Base-by-base conservation (phyloP, 2,888 invertebrate genomes). In the Phortica okadai region DNA sequence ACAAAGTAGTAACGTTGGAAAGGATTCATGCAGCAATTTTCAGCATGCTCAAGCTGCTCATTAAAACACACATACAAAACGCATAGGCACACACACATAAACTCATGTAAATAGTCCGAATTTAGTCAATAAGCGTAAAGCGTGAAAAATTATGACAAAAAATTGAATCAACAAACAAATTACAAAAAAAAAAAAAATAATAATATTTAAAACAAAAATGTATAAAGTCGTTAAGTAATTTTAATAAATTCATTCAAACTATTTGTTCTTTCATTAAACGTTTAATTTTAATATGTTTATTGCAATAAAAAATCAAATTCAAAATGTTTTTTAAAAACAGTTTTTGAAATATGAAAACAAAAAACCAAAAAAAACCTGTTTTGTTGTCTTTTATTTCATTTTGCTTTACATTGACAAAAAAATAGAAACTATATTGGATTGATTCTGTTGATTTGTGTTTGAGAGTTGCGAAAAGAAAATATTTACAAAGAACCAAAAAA, bases 251-350 rank as follows among this genome's bases (percentile, higher is more conserved):
- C 4, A 69, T 33, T 33, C 41, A 67, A 72, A 73, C 16, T 56
- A 73, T 56, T 54, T 73, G 42, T 54, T 73, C 64, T 73, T 73
- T 64, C 16, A 74, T 44, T 69, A n/a, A 74, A 14, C 21, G 16
- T 73, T 76, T 59, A 25, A 76, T 67, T 73, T 56, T 45, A 73
- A 73, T 70, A 25, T 7, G 42, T 42, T 69, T 74, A 69, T 74
- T 44, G 72, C 73, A 74, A 54, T 45, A 69, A 73, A 54, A 72
- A 72, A 56, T 54, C 16, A 72, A 21, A 50, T 72, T 72, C 70
- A 72, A 72, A 69, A 33, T 72, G 54, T 72, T 72, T 72, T 72
- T 56, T 72, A 72, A 72, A 72, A 72, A 72, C 70, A 72, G 54
- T 54, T 72, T 72, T 72, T 54, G 56, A 56, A 72, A 72, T 54